Conservation (phyloP, 2,888 invertebrate species). For the Chirona hameri region DNA sequence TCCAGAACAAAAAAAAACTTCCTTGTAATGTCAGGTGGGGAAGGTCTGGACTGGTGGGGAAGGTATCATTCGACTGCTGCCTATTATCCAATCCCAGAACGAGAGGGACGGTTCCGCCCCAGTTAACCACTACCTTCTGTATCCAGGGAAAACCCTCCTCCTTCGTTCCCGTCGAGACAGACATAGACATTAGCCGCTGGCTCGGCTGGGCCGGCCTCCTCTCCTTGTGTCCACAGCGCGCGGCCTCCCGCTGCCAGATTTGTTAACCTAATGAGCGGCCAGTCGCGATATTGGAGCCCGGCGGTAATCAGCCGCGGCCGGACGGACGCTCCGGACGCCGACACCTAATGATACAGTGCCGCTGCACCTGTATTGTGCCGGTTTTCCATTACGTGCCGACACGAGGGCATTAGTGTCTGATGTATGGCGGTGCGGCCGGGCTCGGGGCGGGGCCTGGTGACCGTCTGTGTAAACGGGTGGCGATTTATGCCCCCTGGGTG, state of each 20-base stretch:
- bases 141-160: too few species aligned
- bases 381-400: background rate
- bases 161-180: too few species aligned
- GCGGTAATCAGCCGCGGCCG: background rate
- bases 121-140: too few species aligned
- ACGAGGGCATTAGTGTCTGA: background rate
- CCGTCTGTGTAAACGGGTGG: background rate
- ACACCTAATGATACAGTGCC: background rate
- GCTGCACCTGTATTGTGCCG: background rate
- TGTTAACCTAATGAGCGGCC: background rate
- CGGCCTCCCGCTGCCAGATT: background rate
- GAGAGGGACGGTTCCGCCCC: too few species aligned
- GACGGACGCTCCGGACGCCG: background rate
- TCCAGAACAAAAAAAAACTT: too few species aligned
- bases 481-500: constrained; percentile 3
- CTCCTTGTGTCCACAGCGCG: too few species aligned
- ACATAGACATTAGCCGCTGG: too few species aligned
- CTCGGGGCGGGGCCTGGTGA: background rate
- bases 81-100: too few species aligned
- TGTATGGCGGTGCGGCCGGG: background rate
- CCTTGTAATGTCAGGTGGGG: too few species aligned
- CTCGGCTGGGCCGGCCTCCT: too few species aligned
- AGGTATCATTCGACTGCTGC: too few species aligned
- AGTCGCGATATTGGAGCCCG: background rate
- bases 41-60: too few species aligned